These are phyloP conservation scores for Diogma glabrata DNA, from an alignment of 2,888 invertebrate genomes.

Conservation along the genomic window DNA sequence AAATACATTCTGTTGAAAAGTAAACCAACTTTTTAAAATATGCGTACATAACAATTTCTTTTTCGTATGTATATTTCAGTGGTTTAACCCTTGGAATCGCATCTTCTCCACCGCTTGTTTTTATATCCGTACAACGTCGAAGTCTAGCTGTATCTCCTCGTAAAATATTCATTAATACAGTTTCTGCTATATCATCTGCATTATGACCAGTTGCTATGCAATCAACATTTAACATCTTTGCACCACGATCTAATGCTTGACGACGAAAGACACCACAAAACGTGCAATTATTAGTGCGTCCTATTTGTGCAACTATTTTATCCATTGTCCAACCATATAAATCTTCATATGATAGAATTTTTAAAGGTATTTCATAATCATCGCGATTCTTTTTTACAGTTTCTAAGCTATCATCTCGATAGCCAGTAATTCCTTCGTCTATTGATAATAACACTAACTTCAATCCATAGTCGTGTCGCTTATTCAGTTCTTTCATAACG, in stretches of 20 bases:
- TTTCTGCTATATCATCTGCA: conserved; percentile 97
- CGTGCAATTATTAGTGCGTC: conserved; percentile 90
- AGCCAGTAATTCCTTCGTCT: conserved; percentile 96
- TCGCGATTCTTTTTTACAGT: conserved; percentile 91
- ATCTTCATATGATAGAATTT: conserved; percentile 92
- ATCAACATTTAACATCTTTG: conserved; percentile 73
- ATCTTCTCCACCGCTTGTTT: conserved; percentile 57
- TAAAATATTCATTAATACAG: conserved; percentile 93
- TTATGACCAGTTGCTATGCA: conserved; percentile 95
- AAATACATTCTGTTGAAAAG: conserved; percentile 97
- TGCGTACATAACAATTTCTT: conserved; percentile 99
- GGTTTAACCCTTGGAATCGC: conserved; percentile 89
- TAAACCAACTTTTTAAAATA: conserved; percentile 92
- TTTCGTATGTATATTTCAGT: conserved; percentile 94
- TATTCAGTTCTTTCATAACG: conserved; percentile 81
- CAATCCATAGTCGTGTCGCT: conserved; percentile 80
- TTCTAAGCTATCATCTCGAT: conserved; percentile 91
- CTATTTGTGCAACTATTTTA: conserved; percentile 80
- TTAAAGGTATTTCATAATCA: conserved; percentile 87
- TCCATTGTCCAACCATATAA: conserved; percentile 99
- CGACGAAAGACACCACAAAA: conserved; percentile 92
- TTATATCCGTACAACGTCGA: conserved; percentile 80
- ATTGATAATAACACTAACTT: conserved; percentile 86
- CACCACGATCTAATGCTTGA: conserved; percentile 93
- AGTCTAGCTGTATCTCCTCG: conserved; percentile 93